These are phyloP conservation scores for Threskiornis aethiopicus DNA, from an alignment of 2,797 vertebrate species.

Conservation along the genomic window DNA sequence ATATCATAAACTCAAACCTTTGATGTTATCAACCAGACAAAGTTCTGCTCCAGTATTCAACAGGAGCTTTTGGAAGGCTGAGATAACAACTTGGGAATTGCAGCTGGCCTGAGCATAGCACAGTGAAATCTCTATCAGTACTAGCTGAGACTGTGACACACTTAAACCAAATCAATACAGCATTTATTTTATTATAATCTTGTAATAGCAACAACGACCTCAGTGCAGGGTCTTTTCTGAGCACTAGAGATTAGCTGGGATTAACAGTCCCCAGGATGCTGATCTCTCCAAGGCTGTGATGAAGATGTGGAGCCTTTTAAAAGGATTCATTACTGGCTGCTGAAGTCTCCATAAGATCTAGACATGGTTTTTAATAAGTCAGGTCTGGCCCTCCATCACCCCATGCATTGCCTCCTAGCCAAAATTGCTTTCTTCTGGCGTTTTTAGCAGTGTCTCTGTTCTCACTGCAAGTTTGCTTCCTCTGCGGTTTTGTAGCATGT, in stretches of 20 bases:
- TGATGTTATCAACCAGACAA: neutral
- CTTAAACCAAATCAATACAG: neutral
- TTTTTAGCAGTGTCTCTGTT: neutral
- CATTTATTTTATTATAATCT: neutral
- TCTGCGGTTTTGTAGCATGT: constrained; percentile 31
- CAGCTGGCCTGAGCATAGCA: neutral
- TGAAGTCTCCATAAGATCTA: neutral
- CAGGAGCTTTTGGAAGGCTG: neutral
- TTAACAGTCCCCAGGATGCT: neutral
- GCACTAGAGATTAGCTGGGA: neutral
- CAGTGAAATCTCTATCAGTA: neutral
- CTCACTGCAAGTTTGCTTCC: constrained; percentile 28
- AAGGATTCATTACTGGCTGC: neutral
- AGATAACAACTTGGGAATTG: neutral
- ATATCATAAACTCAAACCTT: neutral
- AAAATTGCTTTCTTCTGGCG: neutral
- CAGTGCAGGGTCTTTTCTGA: neutral
- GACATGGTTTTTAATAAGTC: neutral
- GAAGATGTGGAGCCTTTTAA: neutral
- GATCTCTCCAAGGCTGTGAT: neutral
- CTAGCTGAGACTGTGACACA: neutral
- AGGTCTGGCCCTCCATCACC: neutral
- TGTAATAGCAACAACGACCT: neutral
- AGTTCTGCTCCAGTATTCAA: neutral
- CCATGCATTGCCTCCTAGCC: neutral